A percentile compares a stretch with the other conserved stretches of the same genome.
Conservation (phyloP, 2,797 vertebrate species). For the Halcyon chelicuti region DNA sequence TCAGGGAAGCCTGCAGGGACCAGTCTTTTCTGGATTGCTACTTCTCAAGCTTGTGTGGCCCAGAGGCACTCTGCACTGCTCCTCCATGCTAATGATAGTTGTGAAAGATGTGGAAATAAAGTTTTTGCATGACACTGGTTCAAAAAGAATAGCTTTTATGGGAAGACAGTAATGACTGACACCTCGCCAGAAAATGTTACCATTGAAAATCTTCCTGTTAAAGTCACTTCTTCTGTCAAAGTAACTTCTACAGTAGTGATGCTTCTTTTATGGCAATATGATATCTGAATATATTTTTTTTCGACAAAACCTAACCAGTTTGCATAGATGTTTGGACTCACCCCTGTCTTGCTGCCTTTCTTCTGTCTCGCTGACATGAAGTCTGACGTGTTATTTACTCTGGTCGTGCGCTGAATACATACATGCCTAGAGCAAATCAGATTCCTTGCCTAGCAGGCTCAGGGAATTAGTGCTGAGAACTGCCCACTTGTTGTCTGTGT, state of each 20-base stretch:
- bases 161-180: not conserved
- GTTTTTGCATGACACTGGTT: not conserved
- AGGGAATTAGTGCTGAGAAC: not conserved
- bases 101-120: not conserved
- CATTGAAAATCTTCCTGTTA: not conserved
- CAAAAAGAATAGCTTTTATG: not conserved
- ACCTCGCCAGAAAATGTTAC: not conserved
- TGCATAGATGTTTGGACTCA: not conserved
- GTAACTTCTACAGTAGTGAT: not conserved
- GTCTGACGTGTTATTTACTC: not conserved
- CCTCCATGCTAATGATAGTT: not conserved
- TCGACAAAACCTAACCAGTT: not conserved
- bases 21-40: not conserved
- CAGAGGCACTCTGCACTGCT: not conserved
- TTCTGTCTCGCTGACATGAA: not conserved
- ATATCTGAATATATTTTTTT: not conserved
- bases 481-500: not conserved
- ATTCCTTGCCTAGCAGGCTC: not conserved
- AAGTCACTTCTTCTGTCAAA: conserved; percentile 1
- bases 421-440: not conserved
- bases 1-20: not conserved
- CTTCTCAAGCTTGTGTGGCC: not conserved
- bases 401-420: not conserved
- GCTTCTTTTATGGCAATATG: rapidly evolving
- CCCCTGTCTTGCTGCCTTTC: not conserved